A percentile compares a stretch with the other conserved stretches of the same genome.
Evolutionary conservation across 2,888 invertebrate genomes (phyloP).

Genomic region (Eupeodes latifasciatus): DNA sequence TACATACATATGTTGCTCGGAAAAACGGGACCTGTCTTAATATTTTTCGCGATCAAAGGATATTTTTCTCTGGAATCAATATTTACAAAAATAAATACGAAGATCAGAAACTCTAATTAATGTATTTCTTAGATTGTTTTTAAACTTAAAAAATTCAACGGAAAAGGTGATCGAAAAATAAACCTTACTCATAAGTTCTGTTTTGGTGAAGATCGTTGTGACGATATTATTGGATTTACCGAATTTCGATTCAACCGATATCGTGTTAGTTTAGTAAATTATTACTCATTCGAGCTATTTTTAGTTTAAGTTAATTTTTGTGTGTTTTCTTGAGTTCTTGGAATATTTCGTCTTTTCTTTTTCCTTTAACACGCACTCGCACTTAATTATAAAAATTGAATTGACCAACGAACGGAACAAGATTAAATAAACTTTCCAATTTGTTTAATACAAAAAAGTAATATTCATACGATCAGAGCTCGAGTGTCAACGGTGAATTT

Average conservation of each 20-base stretch:
- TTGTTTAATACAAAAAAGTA: constrained; percentile 45
- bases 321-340: constrained; percentile 34
- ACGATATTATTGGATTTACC: constrained; percentile 33
- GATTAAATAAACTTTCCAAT: constrained; percentile 70
- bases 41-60: constrained; percentile 39
- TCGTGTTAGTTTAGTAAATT: constrained; percentile 45
- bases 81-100: background rate
- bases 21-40: constrained; percentile 19
- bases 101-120: background rate
- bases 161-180: background rate
- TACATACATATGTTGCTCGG: constrained; percentile 59
- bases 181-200: too few relatives aligned
- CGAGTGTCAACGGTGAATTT: constrained; percentile 33
- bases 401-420: constrained; percentile 34
- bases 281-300: constrained; percentile 52
- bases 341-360: constrained; percentile 21
- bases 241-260: constrained; percentile 12
- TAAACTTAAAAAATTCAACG: constrained; percentile 4
- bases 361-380: constrained; percentile 60
- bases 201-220: constrained; percentile 13
- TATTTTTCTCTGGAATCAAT: background rate
- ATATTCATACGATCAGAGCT: constrained; percentile 32
- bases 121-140: background rate
- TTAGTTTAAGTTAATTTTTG: constrained; percentile 18
- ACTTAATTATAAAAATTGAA: background rate